These are phyloP conservation scores for Drepana falcataria DNA, from an alignment of 2,888 invertebrate species.

Conservation along the genomic window DNA sequence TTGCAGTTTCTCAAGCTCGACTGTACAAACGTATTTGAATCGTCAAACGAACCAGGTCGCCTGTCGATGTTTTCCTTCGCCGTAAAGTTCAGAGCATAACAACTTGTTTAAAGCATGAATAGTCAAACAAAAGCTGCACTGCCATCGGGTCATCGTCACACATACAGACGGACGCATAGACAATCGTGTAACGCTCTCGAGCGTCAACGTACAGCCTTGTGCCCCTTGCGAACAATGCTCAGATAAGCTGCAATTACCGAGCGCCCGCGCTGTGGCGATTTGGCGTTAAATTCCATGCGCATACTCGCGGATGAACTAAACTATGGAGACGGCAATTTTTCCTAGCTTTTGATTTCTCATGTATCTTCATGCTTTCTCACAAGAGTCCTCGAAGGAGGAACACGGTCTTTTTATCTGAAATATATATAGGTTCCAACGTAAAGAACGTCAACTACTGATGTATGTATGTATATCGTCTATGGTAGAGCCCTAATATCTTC, in stretches of 20 bases:
- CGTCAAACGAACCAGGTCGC: too few species aligned
- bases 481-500: too few species aligned
- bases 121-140: not conserved
- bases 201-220: slow-evolving; percentile 68
- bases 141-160: slow-evolving; percentile 2
- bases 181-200: slow-evolving; percentile 30
- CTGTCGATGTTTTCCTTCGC: too few species aligned
- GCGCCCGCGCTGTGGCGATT: slow-evolving; percentile 57
- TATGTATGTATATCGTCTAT: too few species aligned
- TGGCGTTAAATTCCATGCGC: slow-evolving; percentile 68
- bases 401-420: too few species aligned
- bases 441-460: too few species aligned
- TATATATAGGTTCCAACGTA: too few species aligned
- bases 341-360: not conserved
- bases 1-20: too few species aligned
- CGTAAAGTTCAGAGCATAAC: too few species aligned
- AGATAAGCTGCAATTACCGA: slow-evolving; percentile 73
- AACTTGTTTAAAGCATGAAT: not conserved
- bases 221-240: slow-evolving; percentile 71
- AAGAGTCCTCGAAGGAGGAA: too few species aligned
- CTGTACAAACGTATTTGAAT: too few species aligned
- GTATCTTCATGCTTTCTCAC: too few species aligned
- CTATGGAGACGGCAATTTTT: not conserved
- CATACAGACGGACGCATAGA: slow-evolving; percentile 8
- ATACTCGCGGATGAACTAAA: slow-evolving; percentile 22